phyloP scores from a whole-genome alignment of 92 coral and sea anemone species.

The Micromussa lordhowensis region DNA sequence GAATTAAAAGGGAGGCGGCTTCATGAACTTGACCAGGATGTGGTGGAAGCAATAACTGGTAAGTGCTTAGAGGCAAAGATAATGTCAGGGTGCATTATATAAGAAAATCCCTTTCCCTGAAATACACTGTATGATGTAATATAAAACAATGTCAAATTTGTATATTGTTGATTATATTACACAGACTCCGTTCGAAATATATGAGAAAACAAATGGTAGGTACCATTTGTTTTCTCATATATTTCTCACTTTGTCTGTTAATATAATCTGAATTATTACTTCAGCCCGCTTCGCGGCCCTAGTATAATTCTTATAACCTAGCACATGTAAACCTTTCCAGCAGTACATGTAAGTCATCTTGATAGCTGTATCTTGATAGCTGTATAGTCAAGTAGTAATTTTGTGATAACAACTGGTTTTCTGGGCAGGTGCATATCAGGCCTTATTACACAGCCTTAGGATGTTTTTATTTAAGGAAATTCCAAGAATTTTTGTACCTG shows the following conservation, averaged over 20 bases:
- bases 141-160: not conserved
- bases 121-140: not conserved
- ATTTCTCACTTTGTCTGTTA: too few relatives aligned
- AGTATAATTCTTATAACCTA: too few relatives aligned
- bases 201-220: not conserved
- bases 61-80: not conserved
- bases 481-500: too few relatives aligned
- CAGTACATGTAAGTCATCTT: slow-evolving; percentile 6
- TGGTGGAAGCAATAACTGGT: slow-evolving; percentile 14
- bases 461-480: too few relatives aligned
- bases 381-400: not conserved
- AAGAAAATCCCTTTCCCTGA: not conserved
- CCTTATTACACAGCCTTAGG: too few relatives aligned
- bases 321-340: not conserved
- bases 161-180: slow-evolving; percentile 1
- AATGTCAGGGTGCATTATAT: too few relatives aligned
- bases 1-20: not conserved
- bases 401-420: not conserved
- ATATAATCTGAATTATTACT: too few relatives aligned
- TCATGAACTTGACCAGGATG: slow-evolving; percentile 10
- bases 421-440: too few relatives aligned
- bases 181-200: not conserved
- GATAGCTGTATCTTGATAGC: slow-evolving; percentile 17
- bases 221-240: too few relatives aligned
- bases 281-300: too few relatives aligned